Evolutionary conservation across 2,797 vertebrate species (phyloP), one percentile per base, ranked within the genome.

Genomic region (Pogonophryne albipinna): DNA sequence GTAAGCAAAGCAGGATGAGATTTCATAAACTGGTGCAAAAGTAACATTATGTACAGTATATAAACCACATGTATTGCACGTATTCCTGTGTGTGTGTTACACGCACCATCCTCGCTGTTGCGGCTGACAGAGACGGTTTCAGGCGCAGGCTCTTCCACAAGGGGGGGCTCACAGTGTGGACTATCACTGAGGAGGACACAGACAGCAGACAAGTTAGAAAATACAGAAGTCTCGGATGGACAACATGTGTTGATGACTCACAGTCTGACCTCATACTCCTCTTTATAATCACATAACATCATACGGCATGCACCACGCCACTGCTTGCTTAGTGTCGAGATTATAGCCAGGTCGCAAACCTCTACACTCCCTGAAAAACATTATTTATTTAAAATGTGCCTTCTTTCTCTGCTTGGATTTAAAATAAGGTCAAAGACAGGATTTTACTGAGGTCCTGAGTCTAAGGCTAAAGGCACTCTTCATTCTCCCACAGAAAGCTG

Each of bases 21-120:
- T 57, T 15, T 80, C n/a, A 60, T 73, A 50, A 69, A 60, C 47
- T 61, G 10, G 17, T 69, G 52, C 27, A 49, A 78, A 69, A 42
- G 14, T 10, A 75, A 49, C 20, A 38, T 57, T 14, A 14, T 19
- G 10, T 20, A 42, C 23, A 50, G 60, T 19, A 59, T 58, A 45
- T 41, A 10, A 60, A 55, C 15, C 56, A 19, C 4, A 71, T 67
- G 14, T 34, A 42, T 12, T 71, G 41, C 46, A 4, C 27, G 69
- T 66, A 70, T 75, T 45, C 51, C 51, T 46, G 20, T 60, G 34
- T 42, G 55, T 50, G 52, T 58, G 55, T 65, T 34, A 58, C 56
- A 78, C 34, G 46, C 64, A 99, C 98, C 98, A 7, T 99, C 98
- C 34, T 99, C 98, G 0, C 97, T 98, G 74, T 96, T 98, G 86